These are phyloP conservation scores for Herpetotheres cachinnans DNA, from an alignment of 2,113 vertebrate genomes.

Conservation along the genomic window DNA sequence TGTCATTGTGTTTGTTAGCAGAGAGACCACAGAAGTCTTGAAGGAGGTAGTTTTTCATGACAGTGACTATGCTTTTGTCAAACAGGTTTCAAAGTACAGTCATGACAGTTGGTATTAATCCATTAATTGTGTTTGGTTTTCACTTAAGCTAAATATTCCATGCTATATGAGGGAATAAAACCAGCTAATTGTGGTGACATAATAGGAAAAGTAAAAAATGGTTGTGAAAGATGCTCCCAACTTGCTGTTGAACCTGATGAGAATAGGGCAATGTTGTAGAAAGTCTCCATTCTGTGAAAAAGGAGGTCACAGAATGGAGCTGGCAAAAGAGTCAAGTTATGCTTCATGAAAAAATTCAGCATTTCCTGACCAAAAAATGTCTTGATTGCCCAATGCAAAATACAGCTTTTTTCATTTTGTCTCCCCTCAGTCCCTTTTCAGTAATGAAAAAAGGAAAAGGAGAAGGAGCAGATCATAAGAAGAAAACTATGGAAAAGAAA, in stretches of 20 bases:
- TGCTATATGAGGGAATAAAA: not conserved
- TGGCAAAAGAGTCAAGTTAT: not conserved
- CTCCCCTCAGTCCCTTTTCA: not conserved
- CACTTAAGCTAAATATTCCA: not conserved
- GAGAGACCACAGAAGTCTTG: not conserved
- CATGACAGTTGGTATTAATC: not conserved
- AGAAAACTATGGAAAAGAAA: not conserved
- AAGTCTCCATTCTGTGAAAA: not conserved
- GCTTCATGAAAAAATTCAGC: not conserved
- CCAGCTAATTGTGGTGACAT: not conserved
- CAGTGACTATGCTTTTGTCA: not conserved
- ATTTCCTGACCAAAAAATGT: not conserved
- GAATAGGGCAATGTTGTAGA: not conserved
- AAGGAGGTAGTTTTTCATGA: not conserved
- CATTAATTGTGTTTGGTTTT: slow-evolving; percentile 6
- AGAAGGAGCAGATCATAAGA: not conserved
- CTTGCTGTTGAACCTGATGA: not conserved
- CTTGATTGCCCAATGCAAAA: not conserved
- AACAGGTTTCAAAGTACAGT: not conserved
- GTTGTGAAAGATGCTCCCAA: not conserved
- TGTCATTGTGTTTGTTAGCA: not conserved
- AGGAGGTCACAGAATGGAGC: not conserved
- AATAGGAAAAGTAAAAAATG: not conserved
- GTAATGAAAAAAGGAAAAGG: not conserved
- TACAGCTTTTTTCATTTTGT: not conserved